A percentile compares a stretch with the other conserved stretches of the same genome.
These are phyloP conservation scores for Enteromius radiatus DNA, from an alignment of 2,797 vertebrate genomes.

Conservation along the genomic window DNA sequence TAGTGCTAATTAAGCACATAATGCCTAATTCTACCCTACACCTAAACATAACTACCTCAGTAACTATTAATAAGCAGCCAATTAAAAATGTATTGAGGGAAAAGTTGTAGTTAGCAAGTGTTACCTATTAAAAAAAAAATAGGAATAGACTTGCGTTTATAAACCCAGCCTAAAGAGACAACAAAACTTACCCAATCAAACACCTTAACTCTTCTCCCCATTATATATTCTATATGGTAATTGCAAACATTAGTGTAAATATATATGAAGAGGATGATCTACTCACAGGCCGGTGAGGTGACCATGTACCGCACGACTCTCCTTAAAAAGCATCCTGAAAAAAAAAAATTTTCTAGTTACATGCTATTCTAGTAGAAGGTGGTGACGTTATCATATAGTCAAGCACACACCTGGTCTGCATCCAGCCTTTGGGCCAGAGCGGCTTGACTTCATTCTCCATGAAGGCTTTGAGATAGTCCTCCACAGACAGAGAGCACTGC, in stretches of 20 bases:
- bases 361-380: not conserved
- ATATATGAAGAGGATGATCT: constrained; percentile 46
- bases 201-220: not conserved
- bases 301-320: constrained; percentile 92
- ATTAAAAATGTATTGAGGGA: too few relatives aligned
- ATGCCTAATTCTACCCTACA: too few relatives aligned
- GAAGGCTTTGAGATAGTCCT: constrained; percentile 96
- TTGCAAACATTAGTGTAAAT: not conserved
- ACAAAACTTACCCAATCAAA: not conserved
- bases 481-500: constrained; percentile 91
- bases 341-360: constrained; percentile 3
- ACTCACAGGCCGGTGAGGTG: constrained; percentile 98
- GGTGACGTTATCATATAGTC: constrained; percentile 25
- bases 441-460: constrained; percentile 94
- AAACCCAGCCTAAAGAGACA: not conserved
- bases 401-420: constrained; percentile 90
- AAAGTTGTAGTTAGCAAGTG: too few relatives aligned
- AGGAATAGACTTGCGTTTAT: not conserved
- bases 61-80: too few relatives aligned
- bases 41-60: too few relatives aligned
- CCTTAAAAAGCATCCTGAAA: constrained; percentile 93
- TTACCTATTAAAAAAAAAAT: not conserved
- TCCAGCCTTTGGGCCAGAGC: constrained; percentile 98
- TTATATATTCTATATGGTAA: not conserved
- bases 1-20: not conserved